These are phyloP conservation scores for Abrostola tripartita DNA, from an alignment of 2,888 invertebrate species.

Conservation along the genomic window DNA sequence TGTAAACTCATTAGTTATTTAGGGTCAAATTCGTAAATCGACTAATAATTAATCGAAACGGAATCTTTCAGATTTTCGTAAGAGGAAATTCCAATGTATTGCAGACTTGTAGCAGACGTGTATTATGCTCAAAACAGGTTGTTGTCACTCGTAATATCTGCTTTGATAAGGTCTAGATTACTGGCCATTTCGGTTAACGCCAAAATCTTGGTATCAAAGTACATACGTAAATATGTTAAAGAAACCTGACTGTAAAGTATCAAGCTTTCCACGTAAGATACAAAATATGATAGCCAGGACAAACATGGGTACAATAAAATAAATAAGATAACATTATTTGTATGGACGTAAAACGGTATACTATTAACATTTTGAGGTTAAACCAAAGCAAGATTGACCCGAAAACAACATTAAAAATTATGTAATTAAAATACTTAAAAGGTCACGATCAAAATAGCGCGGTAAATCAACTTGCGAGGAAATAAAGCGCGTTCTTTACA, in stretches of 20 bases:
- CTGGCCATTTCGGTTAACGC: neutral
- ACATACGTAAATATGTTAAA: too few relatives aligned
- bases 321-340: too few relatives aligned
- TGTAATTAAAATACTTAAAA: conserved; percentile 55
- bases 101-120: neutral
- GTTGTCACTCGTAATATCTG: neutral
- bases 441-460: conserved; percentile 51
- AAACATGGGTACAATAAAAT: too few relatives aligned
- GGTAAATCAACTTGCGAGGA: conserved; percentile 53
- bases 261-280: too few relatives aligned
- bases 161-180: conserved; percentile 1
- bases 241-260: too few relatives aligned
- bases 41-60: conserved; percentile 1
- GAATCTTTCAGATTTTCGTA: neutral
- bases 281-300: too few relatives aligned
- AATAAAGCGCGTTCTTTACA: conserved; percentile 56
- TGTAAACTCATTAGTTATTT: neutral
- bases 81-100: neutral
- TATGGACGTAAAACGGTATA: neutral
- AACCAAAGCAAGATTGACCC: conserved; percentile 11
- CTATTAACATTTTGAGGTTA: conserved; percentile 1
- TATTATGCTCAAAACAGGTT: neutral
- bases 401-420: conserved; percentile 42
- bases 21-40: neutral
- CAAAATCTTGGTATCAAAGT: neutral